Percentiles rank a stretch among this genome's conserved stretches.
Evolutionary conservation across 2,888 invertebrate species (phyloP).

Genomic region (Oscheius sp.): DNA sequence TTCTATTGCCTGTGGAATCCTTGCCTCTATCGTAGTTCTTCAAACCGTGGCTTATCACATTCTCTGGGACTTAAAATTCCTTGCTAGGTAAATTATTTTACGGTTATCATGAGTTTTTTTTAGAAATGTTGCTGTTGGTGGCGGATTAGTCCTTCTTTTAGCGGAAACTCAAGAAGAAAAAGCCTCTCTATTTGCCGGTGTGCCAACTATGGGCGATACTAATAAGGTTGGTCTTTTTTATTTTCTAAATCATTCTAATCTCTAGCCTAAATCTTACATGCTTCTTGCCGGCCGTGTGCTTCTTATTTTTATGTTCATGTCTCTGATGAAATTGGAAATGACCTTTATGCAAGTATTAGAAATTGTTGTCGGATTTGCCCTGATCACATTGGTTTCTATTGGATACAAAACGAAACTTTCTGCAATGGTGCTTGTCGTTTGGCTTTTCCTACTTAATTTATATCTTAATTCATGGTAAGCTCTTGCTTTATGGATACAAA

Average conservation of each 20-base stretch:
- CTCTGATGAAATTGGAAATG: slow-evolving; percentile 91
- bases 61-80: slow-evolving; percentile 96
- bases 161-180: slow-evolving; percentile 81
- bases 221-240: slow-evolving; percentile 46
- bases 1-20: slow-evolving; percentile 83
- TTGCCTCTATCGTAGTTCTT: slow-evolving; percentile 94
- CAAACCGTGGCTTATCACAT: slow-evolving; percentile 84
- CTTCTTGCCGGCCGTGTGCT: slow-evolving; percentile 94
- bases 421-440: slow-evolving; percentile 89
- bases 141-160: slow-evolving; percentile 92
- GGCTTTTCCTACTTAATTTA: slow-evolving; percentile 87
- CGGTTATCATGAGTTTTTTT: slow-evolving; percentile 27
- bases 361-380: slow-evolving; percentile 87
- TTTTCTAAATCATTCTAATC: neutral
- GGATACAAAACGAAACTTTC: slow-evolving; percentile 99
- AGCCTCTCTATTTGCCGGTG: slow-evolving; percentile 88
- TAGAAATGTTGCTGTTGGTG: slow-evolving; percentile 93
- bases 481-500: neutral
- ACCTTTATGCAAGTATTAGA: slow-evolving; percentile 83
- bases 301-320: slow-evolving; percentile 98
- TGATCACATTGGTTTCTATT: slow-evolving; percentile 94
- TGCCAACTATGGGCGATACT: slow-evolving; percentile 80
- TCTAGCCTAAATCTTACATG: slow-evolving; percentile 90
- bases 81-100: slow-evolving; percentile 79
- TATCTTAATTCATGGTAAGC: slow-evolving; percentile 92